phyloP scores from a whole-genome alignment of 2,797 vertebrate species.

The Typhlichthys eigenmanni region DNA sequence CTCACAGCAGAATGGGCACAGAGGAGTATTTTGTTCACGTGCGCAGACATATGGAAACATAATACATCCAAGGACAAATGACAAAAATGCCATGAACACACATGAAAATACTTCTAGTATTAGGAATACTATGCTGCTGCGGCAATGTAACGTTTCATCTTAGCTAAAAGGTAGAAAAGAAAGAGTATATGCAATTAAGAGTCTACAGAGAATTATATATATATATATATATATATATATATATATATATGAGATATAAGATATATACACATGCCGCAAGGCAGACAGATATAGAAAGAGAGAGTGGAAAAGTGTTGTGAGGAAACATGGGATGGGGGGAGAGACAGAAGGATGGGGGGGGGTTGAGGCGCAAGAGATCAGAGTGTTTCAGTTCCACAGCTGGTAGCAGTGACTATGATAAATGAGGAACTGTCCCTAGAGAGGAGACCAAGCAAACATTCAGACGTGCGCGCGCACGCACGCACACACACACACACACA shows the following conservation, averaged over 20 bases:
- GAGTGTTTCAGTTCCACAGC: conserved; percentile 1
- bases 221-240: not conserved
- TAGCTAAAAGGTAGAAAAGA: not conserved
- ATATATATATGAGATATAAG: too few species aligned
- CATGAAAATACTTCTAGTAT: too few species aligned
- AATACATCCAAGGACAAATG: too few species aligned
- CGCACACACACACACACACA: conserved; percentile 1
- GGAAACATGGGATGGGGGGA: not conserved
- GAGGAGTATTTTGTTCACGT: too few species aligned
- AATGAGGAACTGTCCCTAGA: not conserved
- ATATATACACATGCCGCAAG: not conserved
- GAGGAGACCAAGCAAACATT: not conserved
- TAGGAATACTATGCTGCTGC: too few species aligned
- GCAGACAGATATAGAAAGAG: not conserved
- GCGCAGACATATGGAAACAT: too few species aligned
- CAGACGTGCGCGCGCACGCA: conserved; percentile 1
- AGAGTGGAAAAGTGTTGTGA: not conserved
- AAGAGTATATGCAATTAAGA: not conserved
- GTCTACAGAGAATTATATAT: not conserved
- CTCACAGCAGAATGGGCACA: too few species aligned
- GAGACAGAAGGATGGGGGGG: not conserved
- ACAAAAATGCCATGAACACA: too few species aligned
- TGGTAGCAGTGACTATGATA: not conserved
- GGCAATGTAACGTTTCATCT: too few species aligned
- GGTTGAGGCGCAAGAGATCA: not conserved